These are phyloP conservation scores for Heptranchias perlo DNA, from an alignment of 2,113 vertebrate species.

Conservation along the genomic window DNA sequence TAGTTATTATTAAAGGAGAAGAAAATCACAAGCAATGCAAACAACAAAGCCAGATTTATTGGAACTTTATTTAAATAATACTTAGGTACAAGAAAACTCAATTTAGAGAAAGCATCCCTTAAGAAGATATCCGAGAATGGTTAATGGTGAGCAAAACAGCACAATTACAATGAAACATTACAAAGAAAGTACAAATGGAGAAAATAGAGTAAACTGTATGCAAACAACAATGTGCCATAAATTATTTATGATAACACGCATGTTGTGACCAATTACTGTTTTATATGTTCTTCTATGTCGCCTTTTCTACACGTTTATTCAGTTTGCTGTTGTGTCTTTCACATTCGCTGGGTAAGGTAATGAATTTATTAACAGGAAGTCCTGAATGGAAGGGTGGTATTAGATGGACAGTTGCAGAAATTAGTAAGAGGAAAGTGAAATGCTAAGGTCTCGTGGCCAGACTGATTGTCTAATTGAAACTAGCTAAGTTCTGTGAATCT, in stretches of 20 bases:
- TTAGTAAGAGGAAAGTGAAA: not conserved
- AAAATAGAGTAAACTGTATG: not conserved
- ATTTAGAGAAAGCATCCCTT: not conserved
- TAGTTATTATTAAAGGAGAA: not conserved
- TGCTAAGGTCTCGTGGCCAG: not conserved
- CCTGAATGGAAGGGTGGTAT: not conserved
- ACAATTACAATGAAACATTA: not conserved
- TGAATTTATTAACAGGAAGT: not conserved
- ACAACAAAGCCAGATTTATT: not conserved
- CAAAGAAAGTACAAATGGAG: not conserved
- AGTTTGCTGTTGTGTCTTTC: not conserved
- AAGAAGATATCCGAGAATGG: not conserved
- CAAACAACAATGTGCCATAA: not conserved
- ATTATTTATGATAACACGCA: not conserved
- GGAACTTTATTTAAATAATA: not conserved
- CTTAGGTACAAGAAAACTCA: not conserved
- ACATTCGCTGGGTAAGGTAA: not conserved
- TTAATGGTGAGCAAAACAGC: not conserved
- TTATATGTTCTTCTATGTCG: not conserved
- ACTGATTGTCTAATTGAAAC: not conserved
- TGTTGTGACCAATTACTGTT: not conserved
- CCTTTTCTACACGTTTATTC: not conserved
- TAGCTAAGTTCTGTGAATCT: not conserved
- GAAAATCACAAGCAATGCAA: not conserved
- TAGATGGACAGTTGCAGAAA: not conserved